Conservation (phyloP, 2,797 vertebrate genomes). For the Oceanodroma leucorhoa region DNA sequence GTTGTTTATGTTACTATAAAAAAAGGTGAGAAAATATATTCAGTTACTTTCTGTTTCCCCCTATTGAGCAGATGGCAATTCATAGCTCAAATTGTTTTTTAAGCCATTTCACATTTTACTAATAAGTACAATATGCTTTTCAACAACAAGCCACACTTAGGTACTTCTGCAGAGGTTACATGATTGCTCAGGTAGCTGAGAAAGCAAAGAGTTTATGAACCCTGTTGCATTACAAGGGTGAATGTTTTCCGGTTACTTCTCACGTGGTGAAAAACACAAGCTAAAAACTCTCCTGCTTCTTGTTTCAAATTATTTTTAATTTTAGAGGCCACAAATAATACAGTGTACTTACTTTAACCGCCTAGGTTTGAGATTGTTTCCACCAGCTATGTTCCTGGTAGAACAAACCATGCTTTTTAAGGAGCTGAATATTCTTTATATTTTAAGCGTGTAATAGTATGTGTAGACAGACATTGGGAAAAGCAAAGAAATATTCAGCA, state of each 20-base stretch:
- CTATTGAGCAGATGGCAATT: conserved; percentile 77
- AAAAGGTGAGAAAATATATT: conserved; percentile 80
- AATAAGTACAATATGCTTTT: conserved; percentile 80
- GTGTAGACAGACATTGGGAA: conserved; percentile 54
- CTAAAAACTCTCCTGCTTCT: conserved; percentile 52
- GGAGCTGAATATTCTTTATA: conserved; percentile 62
- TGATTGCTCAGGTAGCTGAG: conserved; percentile 58
- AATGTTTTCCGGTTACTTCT: conserved; percentile 28
- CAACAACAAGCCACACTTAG: conserved; percentile 61
- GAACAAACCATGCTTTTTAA: conserved; percentile 62
- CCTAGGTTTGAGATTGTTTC: conserved; percentile 32
- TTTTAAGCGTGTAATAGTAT: conserved; percentile 24
- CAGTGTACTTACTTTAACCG: background rate
- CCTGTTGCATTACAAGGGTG: conserved; percentile 10
- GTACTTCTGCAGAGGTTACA: conserved; percentile 57
- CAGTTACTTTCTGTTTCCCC: conserved; percentile 74
- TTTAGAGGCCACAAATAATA: conserved; percentile 16
- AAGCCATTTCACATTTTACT: conserved; percentile 78
- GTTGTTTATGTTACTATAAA: conserved; percentile 77
- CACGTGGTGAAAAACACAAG: background rate
- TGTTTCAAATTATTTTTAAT: conserved; percentile 52
- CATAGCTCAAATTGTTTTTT: conserved; percentile 76
- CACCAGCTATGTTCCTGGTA: conserved; percentile 1
- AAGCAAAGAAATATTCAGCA: conserved; percentile 57
- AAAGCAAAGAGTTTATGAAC: conserved; percentile 51